Evolutionary conservation across 1,140 invertebrate genomes (phyloP).

Genomic region (Pomacea maculata): DNA sequence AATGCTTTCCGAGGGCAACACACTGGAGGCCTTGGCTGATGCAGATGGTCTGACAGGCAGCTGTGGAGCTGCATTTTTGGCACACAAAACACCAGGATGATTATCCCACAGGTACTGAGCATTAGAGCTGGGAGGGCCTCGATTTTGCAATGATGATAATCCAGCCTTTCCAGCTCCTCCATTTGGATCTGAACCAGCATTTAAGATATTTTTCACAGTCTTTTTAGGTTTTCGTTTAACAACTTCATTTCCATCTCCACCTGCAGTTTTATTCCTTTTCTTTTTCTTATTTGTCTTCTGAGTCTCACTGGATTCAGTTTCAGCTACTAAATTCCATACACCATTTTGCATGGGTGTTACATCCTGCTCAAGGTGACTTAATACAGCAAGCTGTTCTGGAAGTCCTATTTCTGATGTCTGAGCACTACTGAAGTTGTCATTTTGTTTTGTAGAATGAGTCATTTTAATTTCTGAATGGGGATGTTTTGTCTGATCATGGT

Average conservation of each 20-base stretch:
- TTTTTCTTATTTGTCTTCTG: conserved; percentile 15
- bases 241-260: neutral
- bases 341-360: neutral
- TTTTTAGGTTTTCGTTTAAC: conserved; percentile 11
- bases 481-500: too few relatives aligned
- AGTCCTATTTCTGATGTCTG: neutral
- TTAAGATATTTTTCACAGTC: conserved; percentile 5
- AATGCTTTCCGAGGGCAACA: neutral
- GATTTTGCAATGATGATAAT: neutral
- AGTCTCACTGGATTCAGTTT: neutral
- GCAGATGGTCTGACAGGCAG: neutral
- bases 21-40: neutral
- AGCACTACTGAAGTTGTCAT: neutral
- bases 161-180: neutral
- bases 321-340: neutral
- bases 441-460: neutral
- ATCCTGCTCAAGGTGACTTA: neutral
- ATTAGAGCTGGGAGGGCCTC: neutral
- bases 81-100: neutral
- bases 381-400: neutral
- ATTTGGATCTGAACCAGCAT: neutral
- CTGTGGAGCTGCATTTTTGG: neutral
- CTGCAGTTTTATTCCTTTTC: conserved; percentile 1
- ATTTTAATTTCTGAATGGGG: too few relatives aligned
- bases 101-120: too few relatives aligned